These are phyloP conservation scores for Cricetomys ansorgei DNA, from an alignment of 2,113 vertebrate species.

Conservation along the genomic window DNA sequence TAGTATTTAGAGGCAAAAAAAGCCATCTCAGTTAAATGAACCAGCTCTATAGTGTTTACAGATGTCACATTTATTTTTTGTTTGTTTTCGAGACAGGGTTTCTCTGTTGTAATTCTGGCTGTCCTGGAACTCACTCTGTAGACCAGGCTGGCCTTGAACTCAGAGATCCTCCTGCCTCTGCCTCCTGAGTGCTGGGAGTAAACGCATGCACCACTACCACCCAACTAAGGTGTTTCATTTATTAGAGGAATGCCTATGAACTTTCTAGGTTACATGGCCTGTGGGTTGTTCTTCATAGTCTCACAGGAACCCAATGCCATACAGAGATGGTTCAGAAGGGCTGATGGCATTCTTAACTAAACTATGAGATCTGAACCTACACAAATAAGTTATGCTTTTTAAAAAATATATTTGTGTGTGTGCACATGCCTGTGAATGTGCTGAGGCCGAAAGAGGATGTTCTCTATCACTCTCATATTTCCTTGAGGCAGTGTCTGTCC, in stretches of 20 bases:
- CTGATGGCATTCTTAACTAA: neutral
- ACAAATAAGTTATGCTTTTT: conserved; percentile 17
- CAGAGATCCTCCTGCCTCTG: too few species aligned
- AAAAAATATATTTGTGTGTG: neutral
- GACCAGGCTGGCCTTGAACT: too few species aligned
- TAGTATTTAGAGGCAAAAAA: neutral
- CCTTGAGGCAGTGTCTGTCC: neutral
- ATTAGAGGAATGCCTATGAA: neutral
- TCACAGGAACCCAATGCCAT: neutral
- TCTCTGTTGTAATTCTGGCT: too few species aligned
- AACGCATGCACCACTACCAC: too few species aligned
- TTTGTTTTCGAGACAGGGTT: too few species aligned
- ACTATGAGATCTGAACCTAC: neutral
- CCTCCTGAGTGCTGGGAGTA: too few species aligned
- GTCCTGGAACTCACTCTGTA: too few species aligned
- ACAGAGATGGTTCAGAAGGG: neutral
- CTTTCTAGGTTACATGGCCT: neutral
- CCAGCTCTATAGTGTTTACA: neutral
- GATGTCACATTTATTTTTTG: neutral
- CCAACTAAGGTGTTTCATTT: neutral
- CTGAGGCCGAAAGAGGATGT: neutral
- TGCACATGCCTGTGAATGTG: neutral
- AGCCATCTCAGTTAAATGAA: neutral
- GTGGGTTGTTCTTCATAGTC: neutral
- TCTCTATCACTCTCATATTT: neutral